phyloP scores from a whole-genome alignment of 2,113 vertebrate genomes.

The Picathartes gymnocephalus region DNA sequence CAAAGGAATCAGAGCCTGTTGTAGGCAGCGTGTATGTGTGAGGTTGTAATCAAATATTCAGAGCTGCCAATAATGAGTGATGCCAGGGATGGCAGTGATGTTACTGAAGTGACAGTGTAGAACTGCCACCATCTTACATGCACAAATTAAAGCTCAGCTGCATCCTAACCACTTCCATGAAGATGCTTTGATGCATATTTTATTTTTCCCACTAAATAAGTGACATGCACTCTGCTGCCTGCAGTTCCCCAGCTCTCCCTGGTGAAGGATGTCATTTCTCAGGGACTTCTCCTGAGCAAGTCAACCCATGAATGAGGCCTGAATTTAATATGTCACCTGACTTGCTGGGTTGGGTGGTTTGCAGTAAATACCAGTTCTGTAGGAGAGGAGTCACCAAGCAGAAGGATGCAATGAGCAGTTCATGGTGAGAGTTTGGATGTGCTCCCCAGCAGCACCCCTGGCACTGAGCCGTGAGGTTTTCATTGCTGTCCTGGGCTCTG shows the following conservation, averaged over 20 bases:
- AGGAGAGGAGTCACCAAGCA: neutral
- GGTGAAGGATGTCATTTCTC: neutral
- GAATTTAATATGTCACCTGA: neutral
- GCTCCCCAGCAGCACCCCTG: neutral
- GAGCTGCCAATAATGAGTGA: conserved; percentile 28
- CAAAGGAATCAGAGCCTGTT: neutral
- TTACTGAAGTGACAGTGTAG: neutral
- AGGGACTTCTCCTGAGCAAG: neutral
- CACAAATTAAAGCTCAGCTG: neutral
- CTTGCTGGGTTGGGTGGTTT: neutral
- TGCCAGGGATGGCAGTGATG: neutral
- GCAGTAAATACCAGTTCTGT: neutral
- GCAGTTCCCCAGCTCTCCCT: neutral
- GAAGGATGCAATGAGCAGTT: neutral
- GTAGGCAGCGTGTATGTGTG: neutral
- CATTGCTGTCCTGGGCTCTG: neutral
- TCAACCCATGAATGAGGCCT: neutral
- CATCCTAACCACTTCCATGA: neutral
- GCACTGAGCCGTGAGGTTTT: neutral
- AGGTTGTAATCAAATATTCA: neutral
- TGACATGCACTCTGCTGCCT: neutral
- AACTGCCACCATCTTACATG: neutral
- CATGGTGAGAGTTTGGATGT: neutral
- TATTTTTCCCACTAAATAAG: neutral
- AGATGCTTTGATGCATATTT: neutral